Percentiles rank a stretch among this genome's conserved stretches.
Evolutionary conservation across 1,140 invertebrate species (phyloP).

Genomic region (Homarus americanus): DNA sequence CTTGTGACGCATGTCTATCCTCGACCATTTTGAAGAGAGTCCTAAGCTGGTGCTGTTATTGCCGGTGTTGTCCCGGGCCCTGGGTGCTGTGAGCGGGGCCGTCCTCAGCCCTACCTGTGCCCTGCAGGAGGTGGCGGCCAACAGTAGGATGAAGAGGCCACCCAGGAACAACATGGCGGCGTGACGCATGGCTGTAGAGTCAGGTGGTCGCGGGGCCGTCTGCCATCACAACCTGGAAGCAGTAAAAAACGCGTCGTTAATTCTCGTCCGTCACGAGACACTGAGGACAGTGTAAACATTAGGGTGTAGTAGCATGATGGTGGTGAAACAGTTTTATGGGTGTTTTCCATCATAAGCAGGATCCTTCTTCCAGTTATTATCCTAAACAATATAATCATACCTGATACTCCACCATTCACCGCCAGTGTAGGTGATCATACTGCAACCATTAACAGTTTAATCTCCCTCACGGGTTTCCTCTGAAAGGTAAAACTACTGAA

Average conservation of each 20-base stretch:
- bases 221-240: conserved; percentile 30
- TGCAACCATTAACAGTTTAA: no score
- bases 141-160: conserved; percentile 26
- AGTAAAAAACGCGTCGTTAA: no score
- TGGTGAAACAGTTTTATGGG: no score
- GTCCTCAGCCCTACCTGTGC: conserved; percentile 58
- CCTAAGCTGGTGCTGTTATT: conserved; percentile 32
- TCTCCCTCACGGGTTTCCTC: background rate
- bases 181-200: conserved; percentile 12
- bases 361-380: no score
- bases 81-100: conserved; percentile 46
- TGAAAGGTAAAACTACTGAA: background rate
- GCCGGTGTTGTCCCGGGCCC: conserved; percentile 39
- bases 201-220: background rate
- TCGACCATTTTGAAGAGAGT: conserved; percentile 38
- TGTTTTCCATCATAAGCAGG: no score
- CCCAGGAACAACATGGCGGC: conserved; percentile 16
- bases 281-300: no score
- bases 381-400: no score
- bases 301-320: no score
- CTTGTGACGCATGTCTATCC: conserved; percentile 32
- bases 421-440: no score
- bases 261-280: no score
- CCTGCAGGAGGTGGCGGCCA: background rate
- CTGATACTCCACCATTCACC: no score